Percentiles rank a stretch among this genome's conserved stretches.
These are phyloP conservation scores for Actinernus sp. DNA, from an alignment of 92 coral and sea anemone species.

Conservation along the genomic window DNA sequence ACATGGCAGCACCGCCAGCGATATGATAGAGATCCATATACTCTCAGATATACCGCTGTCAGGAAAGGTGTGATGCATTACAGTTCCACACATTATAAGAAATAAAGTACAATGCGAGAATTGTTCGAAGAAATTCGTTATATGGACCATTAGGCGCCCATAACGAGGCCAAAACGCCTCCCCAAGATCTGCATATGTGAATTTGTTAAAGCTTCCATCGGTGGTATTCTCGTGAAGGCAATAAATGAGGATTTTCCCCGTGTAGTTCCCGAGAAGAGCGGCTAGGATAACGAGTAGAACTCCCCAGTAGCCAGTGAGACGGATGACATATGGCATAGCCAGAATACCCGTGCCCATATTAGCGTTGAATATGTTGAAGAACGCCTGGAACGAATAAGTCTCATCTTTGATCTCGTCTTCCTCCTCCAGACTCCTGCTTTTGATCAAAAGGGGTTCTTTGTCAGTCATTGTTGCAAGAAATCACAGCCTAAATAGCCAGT, in stretches of 20 bases:
- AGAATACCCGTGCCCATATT: slow-evolving; percentile 95
- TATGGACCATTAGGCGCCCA: slow-evolving; percentile 86
- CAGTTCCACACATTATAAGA: slow-evolving; percentile 93
- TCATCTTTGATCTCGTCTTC: slow-evolving; percentile 16
- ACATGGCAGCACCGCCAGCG: slow-evolving; percentile 82
- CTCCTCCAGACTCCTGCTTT: slow-evolving; percentile 18
- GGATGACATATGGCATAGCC: slow-evolving; percentile 88
- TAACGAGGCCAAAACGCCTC: slow-evolving; percentile 91
- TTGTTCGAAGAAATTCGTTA: slow-evolving; percentile 89
- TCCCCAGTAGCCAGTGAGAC: slow-evolving; percentile 94
- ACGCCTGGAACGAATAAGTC: slow-evolving; percentile 74
- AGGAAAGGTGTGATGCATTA: slow-evolving; percentile 88
- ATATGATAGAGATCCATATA: slow-evolving; percentile 81
- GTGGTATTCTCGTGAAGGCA: slow-evolving; percentile 86
- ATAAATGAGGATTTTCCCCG: slow-evolving; percentile 85
- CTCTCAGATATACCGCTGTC: slow-evolving; percentile 91
- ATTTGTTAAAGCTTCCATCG: slow-evolving; percentile 64
- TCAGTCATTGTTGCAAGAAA: slow-evolving; percentile 10
- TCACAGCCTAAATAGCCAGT: slow-evolving; percentile 12
- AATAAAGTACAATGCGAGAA: slow-evolving; percentile 90
- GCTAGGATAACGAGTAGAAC: slow-evolving; percentile 72
- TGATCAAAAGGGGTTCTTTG: slow-evolving; percentile 20
- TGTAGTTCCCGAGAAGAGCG: slow-evolving; percentile 86
- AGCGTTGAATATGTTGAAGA: slow-evolving; percentile 88
- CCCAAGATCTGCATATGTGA: slow-evolving; percentile 87